Conservation (phyloP, 2,797 vertebrate genomes). For the Staurois parvus region DNA sequence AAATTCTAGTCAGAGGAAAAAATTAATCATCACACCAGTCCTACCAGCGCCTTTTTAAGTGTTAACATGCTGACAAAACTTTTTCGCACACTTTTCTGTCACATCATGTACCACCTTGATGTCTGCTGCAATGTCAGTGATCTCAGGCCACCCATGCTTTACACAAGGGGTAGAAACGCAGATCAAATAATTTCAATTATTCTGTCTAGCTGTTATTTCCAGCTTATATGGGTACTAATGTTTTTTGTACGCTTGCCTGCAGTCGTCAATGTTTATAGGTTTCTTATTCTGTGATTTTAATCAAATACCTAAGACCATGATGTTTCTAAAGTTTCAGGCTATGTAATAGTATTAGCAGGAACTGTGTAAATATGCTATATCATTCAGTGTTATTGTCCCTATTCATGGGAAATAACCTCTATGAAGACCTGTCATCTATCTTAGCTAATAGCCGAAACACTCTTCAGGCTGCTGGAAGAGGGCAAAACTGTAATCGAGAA, state of each 20-base stretch:
- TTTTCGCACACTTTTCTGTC: conserved; percentile 53
- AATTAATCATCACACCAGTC: conserved; percentile 44
- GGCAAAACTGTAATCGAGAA: too few species aligned
- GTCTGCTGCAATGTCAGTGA: conserved; percentile 15
- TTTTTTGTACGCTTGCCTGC: conserved; percentile 27
- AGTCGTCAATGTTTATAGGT: conserved; percentile 21
- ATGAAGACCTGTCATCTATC: too few species aligned
- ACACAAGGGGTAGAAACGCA: background rate
- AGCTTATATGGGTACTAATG: background rate
- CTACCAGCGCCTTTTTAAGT: conserved; percentile 17
- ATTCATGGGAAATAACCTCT: background rate
- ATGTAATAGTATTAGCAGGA: conserved; percentile 38
- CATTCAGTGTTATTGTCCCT: conserved; percentile 36
- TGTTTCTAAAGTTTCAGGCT: conserved; percentile 5
- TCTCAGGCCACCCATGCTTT: conserved; percentile 48
- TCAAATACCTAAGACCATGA: conserved; percentile 6
- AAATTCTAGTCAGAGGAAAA: conserved; percentile 53
- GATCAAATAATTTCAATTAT: background rate
- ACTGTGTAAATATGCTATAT: conserved; percentile 32
- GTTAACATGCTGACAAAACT: conserved; percentile 59
- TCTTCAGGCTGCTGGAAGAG: too few species aligned
- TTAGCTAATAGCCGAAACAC: too few species aligned
- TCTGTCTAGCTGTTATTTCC: background rate
- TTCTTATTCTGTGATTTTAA: conserved; percentile 25
- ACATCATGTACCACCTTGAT: conserved; percentile 52